Evolutionary conservation across 2,888 invertebrate species (phyloP), one percentile per base, ranked within the genome.

Genomic region (Drosophila demipolita): DNA sequence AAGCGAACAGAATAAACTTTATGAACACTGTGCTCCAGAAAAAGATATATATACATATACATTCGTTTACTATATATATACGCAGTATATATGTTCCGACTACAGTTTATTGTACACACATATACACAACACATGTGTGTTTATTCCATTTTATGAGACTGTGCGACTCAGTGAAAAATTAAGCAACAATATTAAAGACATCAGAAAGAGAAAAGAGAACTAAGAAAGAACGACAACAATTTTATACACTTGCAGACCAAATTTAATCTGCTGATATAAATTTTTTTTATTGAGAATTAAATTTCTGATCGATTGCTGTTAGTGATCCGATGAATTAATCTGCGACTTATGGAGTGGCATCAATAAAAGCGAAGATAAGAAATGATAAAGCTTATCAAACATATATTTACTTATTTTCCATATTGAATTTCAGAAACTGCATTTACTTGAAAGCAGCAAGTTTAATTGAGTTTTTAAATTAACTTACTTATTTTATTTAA

Each of bases 1-100:
- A 79, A 80, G 74, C 55, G 67, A 58, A 33, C 74, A 54, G 55
- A 40, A 29, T 53, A 59, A 63, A 74, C 70, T 80, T 80, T 80
- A 79, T 80, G 73, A 74, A 42, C 80, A 70, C 62, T 65, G 26
- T 50, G 49, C 60, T 50, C 52, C 57, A 42, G 62, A 45, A 67
- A 63, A 53, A 66, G 35, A 64, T 42, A 57, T 17, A 49, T 40
- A 59, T 12, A 12, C 15, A 49, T 35, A 50, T 32, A 12, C 15
- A 35, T 15, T 54, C 36, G 15, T 12, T 52, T 40, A 45, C 36
- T 50, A 42, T 48, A 38, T 36, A 23, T 38, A 63, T 63, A 49
- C 65, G 23, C 4, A 55, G 36, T 23, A 15, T 45, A n/a, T 55
- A 38, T 29, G 50, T 59, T 42, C 58, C 33, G 59, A 49, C 52